Percentiles rank a stretch among this genome's conserved stretches.
Conservation (phyloP, 2,113 vertebrate species). For the Steatornis caripensis region DNA sequence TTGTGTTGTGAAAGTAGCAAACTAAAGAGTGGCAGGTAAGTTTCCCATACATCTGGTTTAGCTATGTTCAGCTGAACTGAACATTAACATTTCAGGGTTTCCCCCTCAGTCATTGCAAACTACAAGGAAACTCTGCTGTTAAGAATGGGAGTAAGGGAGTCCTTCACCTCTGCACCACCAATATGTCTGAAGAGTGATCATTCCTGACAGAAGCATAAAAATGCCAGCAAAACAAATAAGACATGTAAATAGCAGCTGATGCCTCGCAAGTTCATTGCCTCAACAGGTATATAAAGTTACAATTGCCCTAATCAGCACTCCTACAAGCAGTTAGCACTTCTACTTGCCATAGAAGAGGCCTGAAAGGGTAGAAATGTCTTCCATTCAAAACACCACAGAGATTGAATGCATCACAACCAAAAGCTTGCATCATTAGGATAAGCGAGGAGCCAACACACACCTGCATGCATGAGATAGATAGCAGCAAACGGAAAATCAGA, state of each 20-base stretch:
- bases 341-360: not conserved
- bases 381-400: not conserved
- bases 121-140: not conserved
- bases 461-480: not conserved
- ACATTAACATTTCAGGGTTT: not conserved
- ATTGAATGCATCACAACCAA: not conserved
- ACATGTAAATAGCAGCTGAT: constrained; percentile 10
- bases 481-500: not conserved
- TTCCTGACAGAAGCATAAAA: not conserved
- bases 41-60: not conserved
- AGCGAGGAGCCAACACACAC: not conserved
- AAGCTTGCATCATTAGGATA: not conserved
- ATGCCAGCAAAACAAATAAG: not conserved
- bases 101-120: not conserved
- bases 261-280: not conserved
- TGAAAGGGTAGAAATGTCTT: not conserved
- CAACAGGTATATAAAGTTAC: constrained; percentile 21
- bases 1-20: not conserved
- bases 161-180: not conserved
- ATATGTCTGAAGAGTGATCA: not conserved
- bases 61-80: not conserved
- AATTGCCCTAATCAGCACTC: constrained; percentile 32
- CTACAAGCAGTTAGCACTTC: not conserved
- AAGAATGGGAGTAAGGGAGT: not conserved
- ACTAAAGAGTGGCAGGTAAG: not conserved